Evolutionary conservation across 2,113 vertebrate species (phyloP), one percentile per base, ranked within the genome.

Genomic region (Pterophyllum scalare): DNA sequence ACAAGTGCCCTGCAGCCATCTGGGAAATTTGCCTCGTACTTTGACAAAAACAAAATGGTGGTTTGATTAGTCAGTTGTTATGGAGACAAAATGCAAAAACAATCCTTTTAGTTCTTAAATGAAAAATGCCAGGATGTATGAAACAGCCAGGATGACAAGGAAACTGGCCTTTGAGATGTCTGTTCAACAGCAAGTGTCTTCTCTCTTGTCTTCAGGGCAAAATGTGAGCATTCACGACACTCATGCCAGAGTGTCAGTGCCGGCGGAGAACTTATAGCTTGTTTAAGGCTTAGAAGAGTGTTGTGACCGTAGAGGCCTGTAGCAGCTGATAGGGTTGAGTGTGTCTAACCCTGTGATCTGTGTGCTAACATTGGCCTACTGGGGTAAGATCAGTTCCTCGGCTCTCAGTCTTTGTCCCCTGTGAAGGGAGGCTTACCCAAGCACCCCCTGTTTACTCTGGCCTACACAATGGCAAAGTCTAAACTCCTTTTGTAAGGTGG

Each of bases 401-500:
- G 83, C 89, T 88, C 88, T 75, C 77, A 75, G 84, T 54, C 77
- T 94, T 95, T 95, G 93, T 95, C 91, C 86, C 88, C 77, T 83
- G 85, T 86, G 89, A 94, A 91, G 93, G 90, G 86, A 92, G 93
- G 96, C 94, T 94, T 95, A 95, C 93, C 87, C 94, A 77, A 88
- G 88, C 90, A 95, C 93, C 95, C 95, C 94, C 95, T 95, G 96
- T 96, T 95, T 96, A 94, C 94, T 90, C 90, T 96, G 94, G 93
- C 91, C 94, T 90, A 82, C 90, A 96, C 96, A 96, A 96, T 96
- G 93, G 94, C 85, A 75, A 89, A 96, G 94, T 95, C 95, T 95
- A 94, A 94, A 95, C 94, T 97, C 95, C 93, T 93, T 96, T 96
- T 96, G 96, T 97, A 85, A 91, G 92, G 89, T 91, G 95, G 96